These are phyloP conservation scores for Chaetophractus vellerosus DNA, from an alignment of 2,797 vertebrate species.

Conservation along the genomic window DNA sequence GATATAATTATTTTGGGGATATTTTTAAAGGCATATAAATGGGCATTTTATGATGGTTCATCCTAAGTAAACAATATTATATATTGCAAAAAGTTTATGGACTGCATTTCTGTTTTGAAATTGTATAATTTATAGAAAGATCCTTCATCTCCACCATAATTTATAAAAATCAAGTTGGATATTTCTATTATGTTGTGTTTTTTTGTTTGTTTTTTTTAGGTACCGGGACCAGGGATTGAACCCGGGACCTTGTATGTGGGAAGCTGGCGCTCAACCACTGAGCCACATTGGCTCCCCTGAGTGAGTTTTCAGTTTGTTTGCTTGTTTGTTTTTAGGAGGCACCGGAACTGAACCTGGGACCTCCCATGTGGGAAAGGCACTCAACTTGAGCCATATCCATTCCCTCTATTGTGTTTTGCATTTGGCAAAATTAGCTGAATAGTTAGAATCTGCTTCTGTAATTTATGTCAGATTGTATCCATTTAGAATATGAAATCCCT, in stretches of 20 bases:
- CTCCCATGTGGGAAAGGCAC: too few relatives aligned
- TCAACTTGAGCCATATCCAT: too few relatives aligned
- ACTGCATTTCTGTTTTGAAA: constrained; percentile 24
- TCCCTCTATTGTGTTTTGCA: not conserved
- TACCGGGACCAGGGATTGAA: too few relatives aligned
- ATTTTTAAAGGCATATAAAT: constrained; percentile 55
- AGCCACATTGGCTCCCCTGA: too few relatives aligned
- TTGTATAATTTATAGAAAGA: not conserved
- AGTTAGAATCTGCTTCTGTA: constrained; percentile 8
- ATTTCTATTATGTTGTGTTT: not conserved
- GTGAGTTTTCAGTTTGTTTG: too few relatives aligned
- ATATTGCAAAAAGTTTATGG: constrained; percentile 10
- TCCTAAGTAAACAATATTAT: not conserved
- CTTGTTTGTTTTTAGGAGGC: too few relatives aligned
- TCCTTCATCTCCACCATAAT: not conserved
- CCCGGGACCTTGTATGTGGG: too few relatives aligned
- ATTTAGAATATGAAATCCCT: constrained; percentile 10
- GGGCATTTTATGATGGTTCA: not conserved
- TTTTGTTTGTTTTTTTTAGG: too few relatives aligned
- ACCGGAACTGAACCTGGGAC: too few relatives aligned
- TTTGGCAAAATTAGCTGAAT: not conserved
- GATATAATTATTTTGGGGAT: not conserved
- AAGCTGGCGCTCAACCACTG: too few relatives aligned
- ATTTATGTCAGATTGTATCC: not conserved
- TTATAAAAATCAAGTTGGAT: constrained; percentile 18